Conservation (phyloP, 2,113 vertebrate genomes). For the Lepisosteus osseus region DNA sequence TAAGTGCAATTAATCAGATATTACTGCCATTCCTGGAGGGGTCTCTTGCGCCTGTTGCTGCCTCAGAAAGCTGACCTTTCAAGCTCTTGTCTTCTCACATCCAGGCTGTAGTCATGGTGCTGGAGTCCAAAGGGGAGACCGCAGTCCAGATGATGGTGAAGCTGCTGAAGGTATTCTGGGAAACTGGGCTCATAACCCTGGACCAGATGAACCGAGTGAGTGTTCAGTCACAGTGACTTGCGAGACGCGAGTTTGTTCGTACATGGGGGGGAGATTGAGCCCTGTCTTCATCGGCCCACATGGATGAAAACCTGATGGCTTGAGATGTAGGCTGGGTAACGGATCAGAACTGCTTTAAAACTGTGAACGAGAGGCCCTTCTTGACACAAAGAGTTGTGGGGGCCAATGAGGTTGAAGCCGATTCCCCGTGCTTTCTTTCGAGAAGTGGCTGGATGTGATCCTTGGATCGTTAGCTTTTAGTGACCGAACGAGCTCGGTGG, state of each 20-base stretch:
- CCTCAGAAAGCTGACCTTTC: not conserved
- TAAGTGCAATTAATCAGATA: too few relatives aligned
- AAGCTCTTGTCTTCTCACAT: not conserved
- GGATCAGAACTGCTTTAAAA: not conserved
- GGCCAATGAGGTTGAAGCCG: too few relatives aligned
- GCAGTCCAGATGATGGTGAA: constrained; percentile 73
- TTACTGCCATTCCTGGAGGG: too few relatives aligned
- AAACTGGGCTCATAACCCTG: constrained; percentile 78
- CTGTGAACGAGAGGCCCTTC: not conserved
- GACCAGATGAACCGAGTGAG: constrained; percentile 85
- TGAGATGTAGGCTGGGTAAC: not conserved
- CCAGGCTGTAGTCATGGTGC: constrained; percentile 78
- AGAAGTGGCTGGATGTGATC: too few relatives aligned
- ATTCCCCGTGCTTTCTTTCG: too few relatives aligned
- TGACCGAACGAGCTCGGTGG: too few relatives aligned
- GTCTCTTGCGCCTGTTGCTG: not conserved
- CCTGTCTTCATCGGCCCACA: not conserved
- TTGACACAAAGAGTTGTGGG: too few relatives aligned
- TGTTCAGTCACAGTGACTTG: not conserved
- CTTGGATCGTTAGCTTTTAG: too few relatives aligned
- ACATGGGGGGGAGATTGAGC: too few relatives aligned
- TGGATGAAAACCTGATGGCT: not conserved
- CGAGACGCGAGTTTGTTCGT: too few relatives aligned
- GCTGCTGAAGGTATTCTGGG: constrained; percentile 77
- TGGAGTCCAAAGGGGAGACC: constrained; percentile 73